Percentiles rank a stretch among this genome's conserved stretches.
These are phyloP conservation scores for Tympanoctomys barrerae DNA, from an alignment of 2,797 vertebrate species.

Conservation along the genomic window DNA sequence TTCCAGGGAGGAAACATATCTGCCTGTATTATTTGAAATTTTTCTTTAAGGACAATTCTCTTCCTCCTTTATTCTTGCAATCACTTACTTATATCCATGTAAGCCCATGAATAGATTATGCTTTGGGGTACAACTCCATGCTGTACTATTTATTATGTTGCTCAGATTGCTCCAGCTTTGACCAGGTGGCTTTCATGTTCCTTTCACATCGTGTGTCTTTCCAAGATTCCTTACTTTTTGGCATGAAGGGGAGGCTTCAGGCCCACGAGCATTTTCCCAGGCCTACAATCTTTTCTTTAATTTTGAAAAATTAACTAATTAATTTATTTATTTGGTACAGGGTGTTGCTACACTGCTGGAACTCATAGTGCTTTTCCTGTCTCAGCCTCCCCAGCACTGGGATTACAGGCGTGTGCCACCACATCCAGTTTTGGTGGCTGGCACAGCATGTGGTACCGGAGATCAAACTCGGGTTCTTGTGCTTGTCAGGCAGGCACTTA, in stretches of 20 bases:
- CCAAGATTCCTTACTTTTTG: neutral
- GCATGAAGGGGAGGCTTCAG: neutral
- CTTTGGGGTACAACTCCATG: neutral
- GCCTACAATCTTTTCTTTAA: neutral
- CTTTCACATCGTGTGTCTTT: neutral
- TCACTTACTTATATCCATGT: neutral
- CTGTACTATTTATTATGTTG: neutral
- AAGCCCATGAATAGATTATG: neutral
- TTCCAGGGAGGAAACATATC: neutral
- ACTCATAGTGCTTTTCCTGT: no score
- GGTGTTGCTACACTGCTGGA: no score
- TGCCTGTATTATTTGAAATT: neutral
- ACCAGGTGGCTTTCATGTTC: neutral
- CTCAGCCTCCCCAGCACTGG: no score
- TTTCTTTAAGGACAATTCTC: neutral
- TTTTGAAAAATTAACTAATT: no score
- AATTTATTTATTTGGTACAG: no score
- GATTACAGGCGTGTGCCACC: no score
- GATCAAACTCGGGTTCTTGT: no score
- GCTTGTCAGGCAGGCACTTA: no score
- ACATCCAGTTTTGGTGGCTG: no score
- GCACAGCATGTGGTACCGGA: no score
- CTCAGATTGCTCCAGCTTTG: neutral
- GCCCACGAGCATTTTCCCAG: neutral
- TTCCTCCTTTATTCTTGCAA: neutral